Evolutionary conservation across 2,888 invertebrate genomes (phyloP).

Genomic region (Muscina levida): DNA sequence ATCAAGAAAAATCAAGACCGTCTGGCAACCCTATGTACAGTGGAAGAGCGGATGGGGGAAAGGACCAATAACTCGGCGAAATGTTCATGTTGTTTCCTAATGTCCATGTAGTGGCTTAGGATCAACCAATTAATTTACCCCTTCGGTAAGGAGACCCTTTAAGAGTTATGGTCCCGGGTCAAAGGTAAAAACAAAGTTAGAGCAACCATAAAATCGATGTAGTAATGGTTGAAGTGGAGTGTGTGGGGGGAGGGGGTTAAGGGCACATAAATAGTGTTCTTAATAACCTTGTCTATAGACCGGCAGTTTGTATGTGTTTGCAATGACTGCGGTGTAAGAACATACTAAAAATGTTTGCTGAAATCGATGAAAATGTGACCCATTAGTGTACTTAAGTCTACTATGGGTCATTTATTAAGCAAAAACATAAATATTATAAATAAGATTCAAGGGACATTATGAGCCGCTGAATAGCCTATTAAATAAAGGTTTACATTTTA

Average conservation of each 20-base stretch:
- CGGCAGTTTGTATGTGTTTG: not conserved
- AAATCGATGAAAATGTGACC: not conserved
- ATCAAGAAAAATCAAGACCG: no score
- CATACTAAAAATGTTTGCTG: slow-evolving; percentile 8
- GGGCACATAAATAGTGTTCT: slow-evolving; percentile 50
- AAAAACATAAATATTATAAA: no score
- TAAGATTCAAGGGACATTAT: no score
- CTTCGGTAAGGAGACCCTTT: not conserved
- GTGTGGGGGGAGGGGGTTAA: not conserved
- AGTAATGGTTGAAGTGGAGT: not conserved
- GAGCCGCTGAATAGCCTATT: no score
- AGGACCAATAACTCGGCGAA: no score
- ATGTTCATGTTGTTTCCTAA: not conserved
- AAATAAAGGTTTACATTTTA: no score
- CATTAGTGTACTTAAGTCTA: slow-evolving; percentile 5
- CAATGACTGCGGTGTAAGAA: slow-evolving; percentile 24
- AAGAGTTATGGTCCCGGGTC: not conserved
- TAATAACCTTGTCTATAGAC: slow-evolving; percentile 45
- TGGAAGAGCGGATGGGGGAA: no score
- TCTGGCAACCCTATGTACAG: no score
- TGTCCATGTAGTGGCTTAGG: slow-evolving; percentile 50
- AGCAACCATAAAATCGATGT: not conserved
- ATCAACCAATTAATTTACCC: slow-evolving; percentile 46
- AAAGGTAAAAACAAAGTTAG: not conserved
- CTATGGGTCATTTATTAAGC: not conserved